Conservation (phyloP, 2,797 vertebrate species). For the Anguilla marmorata region DNA sequence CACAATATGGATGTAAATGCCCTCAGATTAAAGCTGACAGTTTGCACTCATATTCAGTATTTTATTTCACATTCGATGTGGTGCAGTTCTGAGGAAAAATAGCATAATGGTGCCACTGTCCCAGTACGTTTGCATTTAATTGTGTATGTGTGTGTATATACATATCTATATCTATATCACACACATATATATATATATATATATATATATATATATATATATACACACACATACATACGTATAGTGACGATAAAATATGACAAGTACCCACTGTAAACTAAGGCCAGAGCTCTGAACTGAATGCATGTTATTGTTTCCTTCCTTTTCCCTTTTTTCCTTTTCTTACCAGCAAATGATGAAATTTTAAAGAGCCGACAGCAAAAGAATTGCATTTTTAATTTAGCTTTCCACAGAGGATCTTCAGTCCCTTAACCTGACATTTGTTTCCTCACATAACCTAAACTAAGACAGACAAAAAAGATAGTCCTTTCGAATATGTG, state of each 20-base stretch:
- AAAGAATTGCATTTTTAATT: conserved; percentile 59
- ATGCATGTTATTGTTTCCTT: conserved; percentile 8
- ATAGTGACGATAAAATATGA: neutral
- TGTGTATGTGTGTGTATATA: too few species aligned
- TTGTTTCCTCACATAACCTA: conserved; percentile 63
- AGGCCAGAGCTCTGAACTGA: neutral
- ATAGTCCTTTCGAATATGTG: conserved; percentile 63
- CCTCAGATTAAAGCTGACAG: too few species aligned
- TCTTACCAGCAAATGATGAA: conserved; percentile 45
- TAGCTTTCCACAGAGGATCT: conserved; percentile 48
- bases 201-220: neutral
- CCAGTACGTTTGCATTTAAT: too few species aligned
- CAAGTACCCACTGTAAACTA: neutral
- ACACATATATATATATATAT: neutral
- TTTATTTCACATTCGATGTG: too few species aligned
- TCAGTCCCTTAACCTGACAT: conserved; percentile 57
- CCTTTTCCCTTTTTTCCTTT: conserved; percentile 14
- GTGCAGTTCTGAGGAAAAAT: too few species aligned
- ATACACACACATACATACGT: neutral
- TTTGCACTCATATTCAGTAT: too few species aligned
- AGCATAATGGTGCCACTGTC: too few species aligned
- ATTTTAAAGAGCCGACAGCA: conserved; percentile 50
- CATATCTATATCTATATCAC: too few species aligned
- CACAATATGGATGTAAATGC: too few species aligned
- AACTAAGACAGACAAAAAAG: conserved; percentile 57